Evolutionary conservation across 2,113 vertebrate genomes (phyloP), one percentile per base, ranked within the genome.

Genomic region (Myodes glareolus): DNA sequence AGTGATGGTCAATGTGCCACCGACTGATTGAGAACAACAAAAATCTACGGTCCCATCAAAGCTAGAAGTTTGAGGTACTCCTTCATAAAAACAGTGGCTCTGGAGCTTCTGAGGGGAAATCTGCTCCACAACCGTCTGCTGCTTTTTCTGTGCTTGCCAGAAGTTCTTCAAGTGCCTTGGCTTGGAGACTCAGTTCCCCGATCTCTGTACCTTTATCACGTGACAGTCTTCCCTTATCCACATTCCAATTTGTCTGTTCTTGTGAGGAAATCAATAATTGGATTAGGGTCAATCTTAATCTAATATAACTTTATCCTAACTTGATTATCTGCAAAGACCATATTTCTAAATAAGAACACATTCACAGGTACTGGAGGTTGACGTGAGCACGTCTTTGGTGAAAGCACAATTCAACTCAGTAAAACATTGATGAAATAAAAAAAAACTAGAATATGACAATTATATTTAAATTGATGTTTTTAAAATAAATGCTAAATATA

Each of bases 271-370:
- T 50, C 7, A 67, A 52, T 45, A 80, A 87, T 25, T 90, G 73
- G 63, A 84, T 90, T 95, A 84, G 31, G 39, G 82, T 11, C 33
- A 33, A 88, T 45, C 12, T 13, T 88, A 88, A 77, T 36, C 45
- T 45, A 81, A 45, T 31, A 55, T 50, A 39, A 58, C 33, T 12
- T 92, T 91, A 80, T 72, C 36, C 86, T 86, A 89, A 67, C 36
- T 85, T 78, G 63, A 90, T 63, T 94, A 45, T n/a, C 36, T 25
- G 1, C 50, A 76, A 92, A 91, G 68, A 91, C 5, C 11, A 3
- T 68, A 70, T 58, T 93, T 97, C 65, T 50, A 50, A 94, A 78
- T 82, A 87, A 84, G 52, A 42, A 85, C 33, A 90, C n/a, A 90
- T 88, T 90, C n/a, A 58, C 7, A 65, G 55, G 33, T 65, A 58